A percentile compares a stretch with the other conserved stretches of the same genome.
phyloP scores from a whole-genome alignment of 2,888 invertebrate species.

The Lypha dubia region DNA sequence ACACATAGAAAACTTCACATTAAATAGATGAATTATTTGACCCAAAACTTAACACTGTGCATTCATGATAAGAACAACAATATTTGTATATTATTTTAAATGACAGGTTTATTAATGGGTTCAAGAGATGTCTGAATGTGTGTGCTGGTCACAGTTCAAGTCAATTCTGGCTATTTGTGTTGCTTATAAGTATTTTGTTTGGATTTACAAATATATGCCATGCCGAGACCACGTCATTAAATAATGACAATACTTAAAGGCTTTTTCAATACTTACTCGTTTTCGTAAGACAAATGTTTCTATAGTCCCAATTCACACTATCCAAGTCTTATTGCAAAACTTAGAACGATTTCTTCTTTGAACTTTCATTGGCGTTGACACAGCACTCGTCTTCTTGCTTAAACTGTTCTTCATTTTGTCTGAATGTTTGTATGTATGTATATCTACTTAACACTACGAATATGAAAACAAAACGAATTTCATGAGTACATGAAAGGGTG shows the following conservation, averaged over 20 bases:
- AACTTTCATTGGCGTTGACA: too few species aligned
- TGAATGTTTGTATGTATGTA: too few species aligned
- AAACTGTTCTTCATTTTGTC: too few species aligned
- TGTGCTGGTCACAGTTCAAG: constrained; percentile 8
- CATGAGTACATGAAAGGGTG: too few species aligned
- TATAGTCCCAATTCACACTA: too few species aligned
- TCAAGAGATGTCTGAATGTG: background rate
- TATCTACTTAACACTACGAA: too few species aligned
- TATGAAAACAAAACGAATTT: too few species aligned
- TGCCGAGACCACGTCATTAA: constrained; percentile 3
- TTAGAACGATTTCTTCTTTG: too few species aligned
- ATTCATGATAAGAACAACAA: background rate
- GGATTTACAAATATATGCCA: constrained; percentile 37
- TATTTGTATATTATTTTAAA: constrained; percentile 47
- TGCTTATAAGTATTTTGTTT: constrained; percentile 16
- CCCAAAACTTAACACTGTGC: background rate
- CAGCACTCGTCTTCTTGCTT: too few species aligned
- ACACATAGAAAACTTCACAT: too few species aligned
- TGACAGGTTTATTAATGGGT: constrained; percentile 9
- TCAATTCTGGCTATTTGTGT: constrained; percentile 26
- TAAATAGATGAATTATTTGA: too few species aligned
- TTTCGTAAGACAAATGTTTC: constrained; percentile 26
- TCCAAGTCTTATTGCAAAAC: too few species aligned
- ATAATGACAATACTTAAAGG: constrained; percentile 10
- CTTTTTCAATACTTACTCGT: constrained; percentile 5